Evolutionary conservation across 2,888 invertebrate genomes (phyloP), one percentile per base, ranked within the genome.

Genomic region (Lysandra bellargus): DNA sequence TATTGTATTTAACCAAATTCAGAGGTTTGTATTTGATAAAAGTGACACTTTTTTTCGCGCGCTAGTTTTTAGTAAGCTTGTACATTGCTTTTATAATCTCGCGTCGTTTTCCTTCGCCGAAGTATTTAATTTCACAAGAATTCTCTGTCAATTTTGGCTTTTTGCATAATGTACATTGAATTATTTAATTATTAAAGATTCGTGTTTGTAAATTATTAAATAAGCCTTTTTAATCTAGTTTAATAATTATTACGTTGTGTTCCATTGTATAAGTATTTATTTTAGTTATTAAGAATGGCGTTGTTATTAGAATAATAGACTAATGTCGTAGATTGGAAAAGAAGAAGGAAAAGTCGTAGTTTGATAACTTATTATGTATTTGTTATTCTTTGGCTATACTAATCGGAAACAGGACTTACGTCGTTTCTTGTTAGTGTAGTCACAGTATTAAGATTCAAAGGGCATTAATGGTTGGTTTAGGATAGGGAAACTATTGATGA

Each of bases 231-330:
- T 30, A 76, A 69, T 57, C 57, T 76, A 76, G 53, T 4, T 49
- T 53, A 53, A 0, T 40, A 40, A 14, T 53, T 49, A 75, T 75
- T 30, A 75, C 33, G 57, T 84, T 88, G 88, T 89, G 90, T 91
- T 91, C 88, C 86, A 86, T 88, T 86, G 83, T 83, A 78, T 91
- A 92, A 91, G 90, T 92, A 92, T 91, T 92, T 92, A 92, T 91
- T 91, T 81, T 91, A 90, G 88, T 79, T 33, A 86, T 84, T 90
- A 91, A 89, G 89, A 84, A 84, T 79, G 78, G 80, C 57, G 33
- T 78, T 64, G 64, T 61, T 78, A 33, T 78, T 44, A 64, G 30
- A 69, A 33, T 49, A 78, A 69, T 78, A 69, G 69, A 44, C 6
- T 7, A 69, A 69, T 69, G 33, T 33, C 69, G 33, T 69, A 37